Evolutionary conservation across 2,888 invertebrate species (phyloP).

Genomic region (Cotesia congregata): DNA sequence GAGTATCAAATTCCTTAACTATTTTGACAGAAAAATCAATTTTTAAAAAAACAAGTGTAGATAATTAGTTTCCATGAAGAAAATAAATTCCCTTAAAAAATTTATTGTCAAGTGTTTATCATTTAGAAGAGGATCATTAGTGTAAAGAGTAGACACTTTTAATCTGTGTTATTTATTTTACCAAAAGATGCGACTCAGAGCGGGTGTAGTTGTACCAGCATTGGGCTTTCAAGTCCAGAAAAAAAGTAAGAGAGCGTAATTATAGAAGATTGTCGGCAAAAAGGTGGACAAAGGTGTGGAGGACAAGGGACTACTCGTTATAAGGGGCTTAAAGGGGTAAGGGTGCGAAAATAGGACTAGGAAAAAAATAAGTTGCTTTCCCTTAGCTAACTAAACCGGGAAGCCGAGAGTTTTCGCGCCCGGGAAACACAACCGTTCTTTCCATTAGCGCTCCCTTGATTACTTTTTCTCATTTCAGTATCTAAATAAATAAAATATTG

Average conservation of each 20-base stretch:
- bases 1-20: too few species aligned
- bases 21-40: too few species aligned
- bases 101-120: constrained; percentile 13
- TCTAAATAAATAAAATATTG: constrained; percentile 71
- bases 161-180: constrained; percentile 66
- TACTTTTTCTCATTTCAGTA: constrained; percentile 68
- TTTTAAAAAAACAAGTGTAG: not conserved
- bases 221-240: constrained; percentile 24
- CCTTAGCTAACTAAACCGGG: not conserved
- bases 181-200: constrained; percentile 26
- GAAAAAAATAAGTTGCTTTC: constrained; percentile 54
- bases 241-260: constrained; percentile 54
- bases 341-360: constrained; percentile 40
- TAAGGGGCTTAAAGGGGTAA: constrained; percentile 41
- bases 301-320: constrained; percentile 22
- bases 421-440: constrained; percentile 51
- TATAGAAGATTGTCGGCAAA: constrained; percentile 49
- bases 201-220: not conserved
- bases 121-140: constrained; percentile 54
- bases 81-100: not conserved
- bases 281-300: constrained; percentile 42
- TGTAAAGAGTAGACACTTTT: constrained; percentile 60
- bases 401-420: constrained; percentile 14
- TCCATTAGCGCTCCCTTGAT: constrained; percentile 70
- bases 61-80: not conserved